phyloP scores from a whole-genome alignment of 2,797 vertebrate species.

The Orientallactaga sibirica region DNA sequence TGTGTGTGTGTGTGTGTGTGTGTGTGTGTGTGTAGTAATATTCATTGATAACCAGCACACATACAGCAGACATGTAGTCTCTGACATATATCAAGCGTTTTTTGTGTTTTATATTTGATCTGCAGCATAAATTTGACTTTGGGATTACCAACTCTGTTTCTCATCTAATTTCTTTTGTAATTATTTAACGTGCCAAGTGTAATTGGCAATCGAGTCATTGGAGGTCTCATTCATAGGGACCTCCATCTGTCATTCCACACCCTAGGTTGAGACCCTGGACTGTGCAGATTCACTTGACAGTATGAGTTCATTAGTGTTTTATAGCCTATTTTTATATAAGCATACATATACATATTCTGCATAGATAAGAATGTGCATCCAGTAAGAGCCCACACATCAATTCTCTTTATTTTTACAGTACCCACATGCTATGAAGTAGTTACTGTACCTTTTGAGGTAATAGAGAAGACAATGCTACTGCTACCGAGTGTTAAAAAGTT shows the following conservation, averaged over 20 bases:
- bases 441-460: conserved; percentile 43
- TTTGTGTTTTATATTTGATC: conserved; percentile 48
- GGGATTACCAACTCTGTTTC: conserved; percentile 46
- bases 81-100: background rate
- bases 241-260: background rate
- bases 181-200: conserved; percentile 40
- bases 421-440: conserved; percentile 13
- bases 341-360: background rate
- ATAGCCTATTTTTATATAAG: background rate
- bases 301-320: conserved; percentile 50
- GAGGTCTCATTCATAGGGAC: conserved; percentile 12
- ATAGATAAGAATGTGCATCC: background rate
- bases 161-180: conserved; percentile 52
- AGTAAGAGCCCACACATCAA: background rate
- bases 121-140: conserved; percentile 61
- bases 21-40: background rate
- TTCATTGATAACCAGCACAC: background rate
- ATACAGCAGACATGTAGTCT: background rate
- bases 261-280: background rate
- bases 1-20: background rate
- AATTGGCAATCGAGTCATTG: conserved; percentile 42
- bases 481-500: background rate
- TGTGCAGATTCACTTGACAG: conserved; percentile 36
- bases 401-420: conserved; percentile 43
- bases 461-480: background rate